Evolutionary conservation across 1,140 invertebrate genomes (phyloP).

Genomic region (Zaprionus camerounensis): DNA sequence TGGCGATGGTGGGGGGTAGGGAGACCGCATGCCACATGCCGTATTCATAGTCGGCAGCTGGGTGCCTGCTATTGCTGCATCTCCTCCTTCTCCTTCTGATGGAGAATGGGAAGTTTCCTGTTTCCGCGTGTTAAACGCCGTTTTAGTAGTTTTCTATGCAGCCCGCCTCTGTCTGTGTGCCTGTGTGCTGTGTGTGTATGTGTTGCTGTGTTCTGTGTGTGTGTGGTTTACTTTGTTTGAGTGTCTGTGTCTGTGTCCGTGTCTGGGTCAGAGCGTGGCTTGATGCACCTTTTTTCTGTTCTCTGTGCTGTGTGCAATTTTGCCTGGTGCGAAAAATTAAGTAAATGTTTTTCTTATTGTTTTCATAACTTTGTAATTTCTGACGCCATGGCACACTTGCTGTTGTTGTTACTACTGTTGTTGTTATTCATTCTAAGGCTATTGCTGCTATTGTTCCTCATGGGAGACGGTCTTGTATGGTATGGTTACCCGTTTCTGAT

Average conservation of each 20-base stretch:
- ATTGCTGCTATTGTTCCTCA: not conserved
- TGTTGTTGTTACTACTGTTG: constrained; percentile 2
- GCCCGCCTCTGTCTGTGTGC: constrained; percentile 2
- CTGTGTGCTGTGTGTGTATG: constrained; percentile 16
- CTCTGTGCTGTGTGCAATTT: not conserved
- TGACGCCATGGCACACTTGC: constrained; percentile 43
- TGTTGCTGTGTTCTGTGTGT: constrained; percentile 1
- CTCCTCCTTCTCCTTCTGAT: not conserved
- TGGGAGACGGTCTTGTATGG: not conserved
- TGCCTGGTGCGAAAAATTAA: constrained; percentile 73
- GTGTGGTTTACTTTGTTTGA: not conserved
- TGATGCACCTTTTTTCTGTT: constrained; percentile 1
- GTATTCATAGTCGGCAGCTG: not conserved
- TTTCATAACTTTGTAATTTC: constrained; percentile 78
- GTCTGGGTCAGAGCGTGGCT: constrained; percentile 1
- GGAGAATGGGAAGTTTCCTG: constrained; percentile 34
- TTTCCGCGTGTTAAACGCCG: constrained; percentile 67
- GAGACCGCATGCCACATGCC: constrained; percentile 1
- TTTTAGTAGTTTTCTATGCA: constrained; percentile 69
- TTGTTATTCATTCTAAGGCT: too few species aligned
- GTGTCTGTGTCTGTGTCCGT: not conserved
- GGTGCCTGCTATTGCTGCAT: not conserved
- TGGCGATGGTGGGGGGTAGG: not conserved
- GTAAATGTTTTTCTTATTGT: constrained; percentile 80
- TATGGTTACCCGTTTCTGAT: constrained; percentile 2